These are phyloP conservation scores for Piprites chloris DNA, from an alignment of 2,113 vertebrate genomes.

Conservation along the genomic window DNA sequence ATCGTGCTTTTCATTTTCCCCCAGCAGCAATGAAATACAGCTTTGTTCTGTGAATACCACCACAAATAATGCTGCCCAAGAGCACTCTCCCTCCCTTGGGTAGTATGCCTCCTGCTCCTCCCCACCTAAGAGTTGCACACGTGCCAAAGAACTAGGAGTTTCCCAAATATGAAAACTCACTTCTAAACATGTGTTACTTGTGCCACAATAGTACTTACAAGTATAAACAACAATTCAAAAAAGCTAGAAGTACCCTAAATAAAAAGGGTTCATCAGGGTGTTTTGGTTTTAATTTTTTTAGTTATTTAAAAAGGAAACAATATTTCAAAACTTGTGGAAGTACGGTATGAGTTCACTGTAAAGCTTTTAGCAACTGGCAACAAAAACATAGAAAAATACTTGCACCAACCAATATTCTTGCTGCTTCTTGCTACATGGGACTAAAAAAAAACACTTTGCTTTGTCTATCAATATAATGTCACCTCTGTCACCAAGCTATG, in stretches of 20 bases:
- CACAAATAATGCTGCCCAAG: neutral
- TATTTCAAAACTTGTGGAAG: neutral
- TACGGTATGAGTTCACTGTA: neutral
- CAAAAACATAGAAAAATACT: neutral
- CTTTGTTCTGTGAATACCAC: neutral
- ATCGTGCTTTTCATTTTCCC: neutral
- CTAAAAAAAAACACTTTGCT: conserved; percentile 14
- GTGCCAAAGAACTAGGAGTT: neutral
- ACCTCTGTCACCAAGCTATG: neutral
- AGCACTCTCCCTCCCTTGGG: neutral
- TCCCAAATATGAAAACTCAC: neutral
- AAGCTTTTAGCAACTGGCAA: neutral
- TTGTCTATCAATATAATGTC: conserved; percentile 36
- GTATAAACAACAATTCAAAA: neutral
- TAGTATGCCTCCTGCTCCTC: neutral
- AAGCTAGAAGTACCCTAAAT: neutral
- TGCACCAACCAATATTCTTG: neutral
- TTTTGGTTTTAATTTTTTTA: neutral
- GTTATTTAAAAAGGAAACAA: neutral
- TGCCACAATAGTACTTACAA: neutral
- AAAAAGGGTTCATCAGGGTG: neutral
- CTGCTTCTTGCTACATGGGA: neutral
- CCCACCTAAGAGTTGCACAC: neutral
- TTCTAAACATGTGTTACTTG: neutral
- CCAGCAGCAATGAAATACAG: neutral